Conservation (phyloP, 2,797 vertebrate genomes). For the Melanogrammus aeglefinus region DNA sequence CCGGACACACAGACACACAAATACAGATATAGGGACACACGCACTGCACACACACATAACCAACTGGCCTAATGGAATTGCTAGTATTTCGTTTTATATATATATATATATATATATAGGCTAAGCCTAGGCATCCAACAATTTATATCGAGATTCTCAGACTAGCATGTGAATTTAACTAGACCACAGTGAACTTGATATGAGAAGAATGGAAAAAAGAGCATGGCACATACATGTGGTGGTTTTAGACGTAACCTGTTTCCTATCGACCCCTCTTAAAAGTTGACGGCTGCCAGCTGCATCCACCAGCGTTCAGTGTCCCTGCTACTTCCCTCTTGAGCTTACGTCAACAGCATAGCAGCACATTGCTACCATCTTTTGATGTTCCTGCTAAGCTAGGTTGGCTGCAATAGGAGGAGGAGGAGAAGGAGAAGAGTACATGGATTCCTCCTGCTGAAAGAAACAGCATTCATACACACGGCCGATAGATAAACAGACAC, state of each 20-base stretch:
- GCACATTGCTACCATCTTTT: not conserved
- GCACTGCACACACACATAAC: not conserved
- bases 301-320: not conserved
- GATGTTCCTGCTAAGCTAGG: not conserved
- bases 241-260: not conserved
- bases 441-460: not conserved
- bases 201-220: not conserved
- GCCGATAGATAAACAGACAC: not conserved
- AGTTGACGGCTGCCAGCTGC: not conserved
- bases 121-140: not conserved
- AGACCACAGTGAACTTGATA: not conserved
- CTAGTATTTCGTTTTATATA: not conserved
- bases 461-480: not conserved
- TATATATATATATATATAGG: not conserved
- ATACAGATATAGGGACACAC: not conserved
- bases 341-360: not conserved
- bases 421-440: not conserved
- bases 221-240: not conserved
- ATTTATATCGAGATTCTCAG: not conserved
- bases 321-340: not conserved
- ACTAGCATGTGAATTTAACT: slow-evolving; percentile 1
- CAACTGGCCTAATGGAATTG: not conserved
- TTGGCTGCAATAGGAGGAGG: not conserved
- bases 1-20: too few species aligned
- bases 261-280: not conserved